These are phyloP conservation scores for Meloidogyne hapla DNA, from an alignment of 1,140 invertebrate genomes.

Conservation along the genomic window DNA sequence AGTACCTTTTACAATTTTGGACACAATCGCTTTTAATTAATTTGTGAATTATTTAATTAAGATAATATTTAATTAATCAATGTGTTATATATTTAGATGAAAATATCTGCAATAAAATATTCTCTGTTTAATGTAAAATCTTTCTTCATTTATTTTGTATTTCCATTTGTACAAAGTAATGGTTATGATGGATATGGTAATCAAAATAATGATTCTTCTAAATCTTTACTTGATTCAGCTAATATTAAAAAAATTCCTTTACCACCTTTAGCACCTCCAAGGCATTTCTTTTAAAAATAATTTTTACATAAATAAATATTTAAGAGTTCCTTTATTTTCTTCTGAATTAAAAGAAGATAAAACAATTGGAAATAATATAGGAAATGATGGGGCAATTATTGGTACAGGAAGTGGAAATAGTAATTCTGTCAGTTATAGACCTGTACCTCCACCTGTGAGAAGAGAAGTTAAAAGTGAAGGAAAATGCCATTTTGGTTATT, in stretches of 20 bases:
- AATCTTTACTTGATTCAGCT: background rate
- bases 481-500: conserved; percentile 44
- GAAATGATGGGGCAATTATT: background rate
- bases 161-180: background rate
- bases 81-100: background rate
- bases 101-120: background rate
- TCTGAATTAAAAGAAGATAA: background rate
- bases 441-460: conserved; percentile 47
- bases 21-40: too few relatives aligned
- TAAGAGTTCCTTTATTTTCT: conserved; percentile 21
- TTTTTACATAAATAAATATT: too few relatives aligned
- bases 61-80: too few relatives aligned
- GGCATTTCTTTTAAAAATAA: background rate
- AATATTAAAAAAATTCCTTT: conserved; percentile 28
- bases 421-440: conserved; percentile 40
- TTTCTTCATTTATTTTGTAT: background rate
- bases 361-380: background rate
- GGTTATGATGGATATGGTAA: conserved; percentile 27
- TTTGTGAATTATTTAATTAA: too few relatives aligned
- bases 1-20: too few relatives aligned
- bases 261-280: conserved; percentile 26
- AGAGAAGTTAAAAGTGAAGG: conserved; percentile 42
- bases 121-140: background rate
- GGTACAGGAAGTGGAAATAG: conserved; percentile 2
- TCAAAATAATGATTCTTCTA: conserved; percentile 5